A percentile compares a stretch with the other conserved stretches of the same genome.
phyloP scores from a whole-genome alignment of 2,113 vertebrate genomes.

The Apodemus speciosus region DNA sequence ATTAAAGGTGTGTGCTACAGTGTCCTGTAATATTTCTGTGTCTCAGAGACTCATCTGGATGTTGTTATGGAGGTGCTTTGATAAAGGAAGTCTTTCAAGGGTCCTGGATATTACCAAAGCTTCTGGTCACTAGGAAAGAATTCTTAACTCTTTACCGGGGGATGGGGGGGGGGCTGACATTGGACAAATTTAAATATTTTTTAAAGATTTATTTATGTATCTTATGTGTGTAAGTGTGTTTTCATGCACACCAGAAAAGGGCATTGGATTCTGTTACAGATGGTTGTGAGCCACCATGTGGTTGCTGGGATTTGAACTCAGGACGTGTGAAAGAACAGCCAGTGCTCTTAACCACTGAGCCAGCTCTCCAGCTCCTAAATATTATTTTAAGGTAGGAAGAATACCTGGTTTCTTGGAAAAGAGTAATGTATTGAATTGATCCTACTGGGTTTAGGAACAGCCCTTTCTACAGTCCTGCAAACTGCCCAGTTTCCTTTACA shows the following conservation, averaged over 20 bases:
- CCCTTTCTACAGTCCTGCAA: not conserved
- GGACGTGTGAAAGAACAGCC: not conserved
- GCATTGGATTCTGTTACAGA: not conserved
- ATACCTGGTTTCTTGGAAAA: not conserved
- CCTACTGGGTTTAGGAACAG: not conserved
- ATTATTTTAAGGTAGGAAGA: conserved; percentile 50
- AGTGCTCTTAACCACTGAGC: not conserved
- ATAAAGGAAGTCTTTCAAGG: not conserved
- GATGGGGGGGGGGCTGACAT: too few species aligned
- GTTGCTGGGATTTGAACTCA: not conserved
- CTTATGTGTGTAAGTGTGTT: not conserved
- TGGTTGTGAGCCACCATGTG: not conserved
- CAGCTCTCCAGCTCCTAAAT: not conserved
- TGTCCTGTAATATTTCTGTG: not conserved
- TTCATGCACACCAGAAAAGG: too few species aligned
- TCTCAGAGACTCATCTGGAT: not conserved
- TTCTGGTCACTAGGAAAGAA: not conserved
- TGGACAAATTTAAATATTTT: not conserved
- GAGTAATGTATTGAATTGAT: not conserved
- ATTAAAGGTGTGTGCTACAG: not conserved
- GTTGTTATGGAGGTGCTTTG: not conserved
- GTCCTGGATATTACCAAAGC: not conserved
- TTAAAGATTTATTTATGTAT: conserved; percentile 24
- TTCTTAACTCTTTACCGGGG: not conserved
- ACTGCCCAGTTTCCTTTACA: not conserved